These are phyloP conservation scores for Oedothorax gibbosus DNA, from an alignment of 1,140 invertebrate genomes.

Conservation along the genomic window DNA sequence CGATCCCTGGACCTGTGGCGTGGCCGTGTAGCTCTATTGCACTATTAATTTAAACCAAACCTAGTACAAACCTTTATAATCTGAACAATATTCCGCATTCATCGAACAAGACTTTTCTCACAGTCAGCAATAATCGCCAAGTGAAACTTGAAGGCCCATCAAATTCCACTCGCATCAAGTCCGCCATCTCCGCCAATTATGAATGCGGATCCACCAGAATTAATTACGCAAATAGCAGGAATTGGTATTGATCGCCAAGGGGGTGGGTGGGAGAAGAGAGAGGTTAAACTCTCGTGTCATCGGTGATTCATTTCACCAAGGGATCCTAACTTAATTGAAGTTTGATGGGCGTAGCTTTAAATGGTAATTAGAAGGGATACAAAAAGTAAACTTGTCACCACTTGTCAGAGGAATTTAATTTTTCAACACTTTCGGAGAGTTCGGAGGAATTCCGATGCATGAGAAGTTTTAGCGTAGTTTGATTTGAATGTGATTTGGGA, in stretches of 20 bases:
- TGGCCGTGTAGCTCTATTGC: too few species aligned
- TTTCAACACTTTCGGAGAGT: not conserved
- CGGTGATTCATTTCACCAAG: slow-evolving; percentile 29
- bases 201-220: slow-evolving; percentile 16
- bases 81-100: too few species aligned
- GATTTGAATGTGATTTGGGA: not conserved
- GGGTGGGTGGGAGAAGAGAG: not conserved
- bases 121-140: slow-evolving; percentile 3
- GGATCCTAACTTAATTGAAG: slow-evolving; percentile 57
- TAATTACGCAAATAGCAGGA: slow-evolving; percentile 52
- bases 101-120: too few species aligned
- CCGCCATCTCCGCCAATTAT: slow-evolving; percentile 38
- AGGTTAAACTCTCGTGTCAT: slow-evolving; percentile 38
- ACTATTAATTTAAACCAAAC: too few species aligned
- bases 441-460: not conserved
- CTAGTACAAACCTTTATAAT: too few species aligned
- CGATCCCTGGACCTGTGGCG: too few species aligned
- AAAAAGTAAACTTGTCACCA: not conserved
- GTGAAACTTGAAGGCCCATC: not conserved
- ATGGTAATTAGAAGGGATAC: slow-evolving; percentile 33
- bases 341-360: slow-evolving; percentile 51
- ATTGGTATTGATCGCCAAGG: slow-evolving; percentile 33
- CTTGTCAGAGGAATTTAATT: too few species aligned
- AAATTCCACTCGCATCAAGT: slow-evolving; percentile 48
- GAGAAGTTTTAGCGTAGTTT: not conserved